Conservation (phyloP, 2,888 invertebrate genomes). For the Diplolepis rosae region DNA sequence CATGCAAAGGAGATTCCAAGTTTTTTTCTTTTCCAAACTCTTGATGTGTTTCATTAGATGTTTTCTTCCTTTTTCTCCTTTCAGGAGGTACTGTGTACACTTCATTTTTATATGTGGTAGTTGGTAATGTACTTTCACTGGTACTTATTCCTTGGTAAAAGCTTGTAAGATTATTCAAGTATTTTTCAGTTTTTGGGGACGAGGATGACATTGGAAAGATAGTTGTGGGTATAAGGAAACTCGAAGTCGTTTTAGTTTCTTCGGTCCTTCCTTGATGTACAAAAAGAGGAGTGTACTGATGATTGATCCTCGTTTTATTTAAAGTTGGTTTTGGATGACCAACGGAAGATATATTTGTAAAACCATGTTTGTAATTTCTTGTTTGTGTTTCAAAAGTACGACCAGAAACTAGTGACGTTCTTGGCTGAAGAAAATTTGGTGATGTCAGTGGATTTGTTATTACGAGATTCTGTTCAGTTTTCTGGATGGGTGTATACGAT, state of each 20-base stretch:
- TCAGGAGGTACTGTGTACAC: background rate
- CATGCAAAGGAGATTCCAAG: background rate
- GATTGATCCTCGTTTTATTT: background rate
- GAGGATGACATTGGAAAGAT: background rate
- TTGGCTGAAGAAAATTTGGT: background rate
- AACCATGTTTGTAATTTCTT: background rate
- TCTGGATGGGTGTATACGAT: background rate
- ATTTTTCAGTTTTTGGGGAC: background rate
- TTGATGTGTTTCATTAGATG: background rate
- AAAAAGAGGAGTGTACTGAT: no score
- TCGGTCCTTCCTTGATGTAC: no score
- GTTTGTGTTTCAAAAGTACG: conserved; percentile 15
- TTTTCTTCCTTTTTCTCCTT: background rate
- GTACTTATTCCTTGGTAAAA: background rate
- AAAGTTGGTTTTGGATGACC: background rate
- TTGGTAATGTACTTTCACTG: background rate
- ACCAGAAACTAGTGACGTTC: background rate
- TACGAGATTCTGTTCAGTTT: background rate
- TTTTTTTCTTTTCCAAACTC: background rate
- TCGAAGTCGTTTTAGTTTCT: background rate
- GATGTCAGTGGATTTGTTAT: background rate
- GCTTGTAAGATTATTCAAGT: background rate
- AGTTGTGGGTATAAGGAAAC: background rate
- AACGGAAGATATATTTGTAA: background rate
- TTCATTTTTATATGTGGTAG: background rate